A percentile compares a stretch with the other conserved stretches of the same genome.
phyloP scores from a whole-genome alignment of 1,140 invertebrate species.

The Drosophila nikananu region DNA sequence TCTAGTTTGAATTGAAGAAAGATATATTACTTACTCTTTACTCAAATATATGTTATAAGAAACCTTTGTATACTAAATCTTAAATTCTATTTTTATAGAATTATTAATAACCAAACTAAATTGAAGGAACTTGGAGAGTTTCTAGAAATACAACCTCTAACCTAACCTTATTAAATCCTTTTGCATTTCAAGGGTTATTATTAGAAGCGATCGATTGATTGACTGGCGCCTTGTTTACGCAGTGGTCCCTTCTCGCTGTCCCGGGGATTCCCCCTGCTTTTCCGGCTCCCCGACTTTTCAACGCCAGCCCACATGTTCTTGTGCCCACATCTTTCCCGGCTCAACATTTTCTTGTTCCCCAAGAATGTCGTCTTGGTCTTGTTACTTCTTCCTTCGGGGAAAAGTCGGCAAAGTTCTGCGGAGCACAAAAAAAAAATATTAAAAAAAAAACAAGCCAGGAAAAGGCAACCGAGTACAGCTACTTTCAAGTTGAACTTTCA shows the following conservation, averaged over 20 bases:
- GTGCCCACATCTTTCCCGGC: slow-evolving; percentile 21
- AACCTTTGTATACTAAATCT: not conserved
- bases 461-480: slow-evolving; percentile 55
- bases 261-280: not conserved
- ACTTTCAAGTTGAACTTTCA: slow-evolving; percentile 66
- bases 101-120: too few relatives aligned
- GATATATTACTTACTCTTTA: not conserved
- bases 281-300: not conserved
- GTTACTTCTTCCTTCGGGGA: slow-evolving; percentile 30
- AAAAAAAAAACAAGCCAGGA: not conserved
- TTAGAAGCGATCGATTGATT: slow-evolving; percentile 22
- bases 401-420: slow-evolving; percentile 57
- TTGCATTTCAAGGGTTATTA: slow-evolving; percentile 1
- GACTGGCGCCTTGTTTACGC: slow-evolving; percentile 26
- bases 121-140: not conserved
- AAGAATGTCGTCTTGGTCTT: slow-evolving; percentile 40
- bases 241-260: not conserved
- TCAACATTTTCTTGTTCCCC: not conserved
- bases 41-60: not conserved
- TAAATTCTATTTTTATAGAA: not conserved
- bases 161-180: not conserved
- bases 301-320: slow-evolving; percentile 1
- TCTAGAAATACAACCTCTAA: not conserved
- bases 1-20: too few relatives aligned
- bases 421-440: slow-evolving; percentile 14